phyloP scores from a whole-genome alignment of 2,888 invertebrate genomes.

The Synanthedon myopaeformis region DNA sequence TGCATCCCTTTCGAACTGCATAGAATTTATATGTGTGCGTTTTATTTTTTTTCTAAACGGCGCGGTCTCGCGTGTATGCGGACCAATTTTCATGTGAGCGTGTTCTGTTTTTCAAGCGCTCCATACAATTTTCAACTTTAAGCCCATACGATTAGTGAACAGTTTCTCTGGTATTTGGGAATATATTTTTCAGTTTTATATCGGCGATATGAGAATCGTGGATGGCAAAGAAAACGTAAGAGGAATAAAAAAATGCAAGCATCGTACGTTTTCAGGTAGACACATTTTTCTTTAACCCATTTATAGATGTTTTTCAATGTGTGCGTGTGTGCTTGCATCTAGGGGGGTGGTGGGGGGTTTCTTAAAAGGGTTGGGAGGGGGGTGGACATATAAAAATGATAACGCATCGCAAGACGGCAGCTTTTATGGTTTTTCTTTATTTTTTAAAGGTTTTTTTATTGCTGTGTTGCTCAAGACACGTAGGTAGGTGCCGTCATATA shows the following conservation, averaged over 20 bases:
- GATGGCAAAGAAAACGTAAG: constrained; percentile 68
- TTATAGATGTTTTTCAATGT: constrained; percentile 49
- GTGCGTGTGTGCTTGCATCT: constrained; percentile 47
- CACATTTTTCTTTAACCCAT: constrained; percentile 71
- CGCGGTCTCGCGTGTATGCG: constrained; percentile 42
- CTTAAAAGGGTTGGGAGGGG: constrained; percentile 35
- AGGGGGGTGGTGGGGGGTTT: constrained; percentile 27
- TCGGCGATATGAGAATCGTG: constrained; percentile 70
- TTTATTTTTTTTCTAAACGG: constrained; percentile 66
- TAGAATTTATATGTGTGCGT: constrained; percentile 66
- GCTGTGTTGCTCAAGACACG: neutral
- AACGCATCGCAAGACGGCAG: constrained; percentile 70
- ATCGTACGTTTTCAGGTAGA: constrained; percentile 71
- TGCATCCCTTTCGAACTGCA: constrained; percentile 71
- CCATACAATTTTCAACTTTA: constrained; percentile 22
- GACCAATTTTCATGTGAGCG: constrained; percentile 43
- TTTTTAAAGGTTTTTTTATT: constrained; percentile 1
- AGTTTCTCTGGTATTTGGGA: constrained; percentile 28
- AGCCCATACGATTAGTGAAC: constrained; percentile 9
- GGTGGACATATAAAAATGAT: constrained; percentile 68
- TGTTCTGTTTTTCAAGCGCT: constrained; percentile 42
- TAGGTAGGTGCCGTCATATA: neutral
- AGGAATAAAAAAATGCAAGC: constrained; percentile 62
- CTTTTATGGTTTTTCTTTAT: constrained; percentile 67
- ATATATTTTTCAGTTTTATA: constrained; percentile 71